phyloP scores from a whole-genome alignment of 2,113 vertebrate species.

The Syngnathus floridae region DNA sequence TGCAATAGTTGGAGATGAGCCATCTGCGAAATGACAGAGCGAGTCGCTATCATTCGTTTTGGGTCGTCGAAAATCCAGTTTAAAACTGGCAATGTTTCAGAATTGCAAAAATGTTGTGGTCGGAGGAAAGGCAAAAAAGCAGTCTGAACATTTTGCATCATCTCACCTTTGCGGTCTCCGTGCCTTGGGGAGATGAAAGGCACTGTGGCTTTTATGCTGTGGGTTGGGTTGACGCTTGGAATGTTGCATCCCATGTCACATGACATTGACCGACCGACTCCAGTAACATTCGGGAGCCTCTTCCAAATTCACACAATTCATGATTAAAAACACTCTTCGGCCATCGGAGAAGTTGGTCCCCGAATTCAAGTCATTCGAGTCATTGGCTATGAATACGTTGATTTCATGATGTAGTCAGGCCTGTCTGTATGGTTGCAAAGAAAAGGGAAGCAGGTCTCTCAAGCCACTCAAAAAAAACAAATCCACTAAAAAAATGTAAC shows the following conservation, averaged over 20 bases:
- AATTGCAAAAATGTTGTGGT: neutral
- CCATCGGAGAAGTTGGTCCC: neutral
- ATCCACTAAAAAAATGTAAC: too few relatives aligned
- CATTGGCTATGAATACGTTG: neutral
- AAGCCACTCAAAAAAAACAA: too few relatives aligned
- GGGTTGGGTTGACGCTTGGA: neutral
- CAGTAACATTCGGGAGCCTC: neutral
- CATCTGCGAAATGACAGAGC: neutral
- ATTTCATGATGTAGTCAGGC: neutral
- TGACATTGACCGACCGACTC: neutral
- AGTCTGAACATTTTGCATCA: neutral
- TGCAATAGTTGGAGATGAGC: neutral
- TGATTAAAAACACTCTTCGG: neutral
- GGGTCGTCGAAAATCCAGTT: neutral
- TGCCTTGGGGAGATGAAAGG: neutral
- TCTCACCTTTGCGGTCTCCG: slow-evolving; percentile 3
- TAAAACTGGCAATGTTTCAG: neutral
- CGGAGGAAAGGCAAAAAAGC: too few relatives aligned
- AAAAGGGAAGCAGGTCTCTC: neutral
- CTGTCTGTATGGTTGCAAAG: neutral
- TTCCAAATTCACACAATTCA: neutral
- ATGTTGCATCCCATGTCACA: neutral
- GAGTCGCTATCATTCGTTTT: neutral
- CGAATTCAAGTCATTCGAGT: neutral
- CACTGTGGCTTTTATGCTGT: neutral